Base-by-base conservation (phyloP, 2,113 vertebrate genomes). In the Bungarus multicinctus region DNA sequence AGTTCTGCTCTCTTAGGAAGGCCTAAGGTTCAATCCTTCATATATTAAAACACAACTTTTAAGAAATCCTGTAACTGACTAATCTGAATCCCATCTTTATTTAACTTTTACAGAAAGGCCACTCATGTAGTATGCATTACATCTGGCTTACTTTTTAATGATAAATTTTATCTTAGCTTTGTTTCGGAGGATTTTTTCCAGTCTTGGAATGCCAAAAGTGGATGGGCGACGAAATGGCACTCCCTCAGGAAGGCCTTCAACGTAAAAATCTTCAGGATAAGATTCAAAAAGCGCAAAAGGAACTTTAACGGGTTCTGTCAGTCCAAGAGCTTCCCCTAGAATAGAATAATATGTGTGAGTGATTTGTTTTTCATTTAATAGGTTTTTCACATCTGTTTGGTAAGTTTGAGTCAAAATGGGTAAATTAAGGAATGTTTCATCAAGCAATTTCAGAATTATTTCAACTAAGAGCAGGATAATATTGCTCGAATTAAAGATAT, bases 171-270 rank as follows among this genome's bases (percentile, higher is more conserved):
- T 98, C 95, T 97, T 98, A 7, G 97, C 89, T 96, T 92, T 97
- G 94, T 98, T 98, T 95, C 98, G 96, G 45, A 98, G 97, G 45
- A 98, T 98, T 96, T 98, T 98, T 95, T 98, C 98, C 94, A 98
- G 96, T 50, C 98, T 96, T 5, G 98, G 98, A 95, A 98, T 98
- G 94, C 98, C 98, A 54, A 98, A 98, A 1, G 98, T 98, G 0
- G 98, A 98, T 0, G 98, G 98, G 0, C 97, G 96, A 3, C 98
- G 97, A 94, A 98, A 98, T 0, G 98, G 98, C 74, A 98, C 98
- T 0, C 98, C 98, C 34, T 98, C 98, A 0, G 98, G 98, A 0
- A 98, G 92, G 25, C 98, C 98, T 93, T 98, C 98, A 54, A 98
- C 98, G 0, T 96, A 97, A 91, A 98, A 98, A 92, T 95, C 96